These are phyloP conservation scores for Colletes latitarsis DNA, from an alignment of 1,140 invertebrate genomes.

Conservation along the genomic window DNA sequence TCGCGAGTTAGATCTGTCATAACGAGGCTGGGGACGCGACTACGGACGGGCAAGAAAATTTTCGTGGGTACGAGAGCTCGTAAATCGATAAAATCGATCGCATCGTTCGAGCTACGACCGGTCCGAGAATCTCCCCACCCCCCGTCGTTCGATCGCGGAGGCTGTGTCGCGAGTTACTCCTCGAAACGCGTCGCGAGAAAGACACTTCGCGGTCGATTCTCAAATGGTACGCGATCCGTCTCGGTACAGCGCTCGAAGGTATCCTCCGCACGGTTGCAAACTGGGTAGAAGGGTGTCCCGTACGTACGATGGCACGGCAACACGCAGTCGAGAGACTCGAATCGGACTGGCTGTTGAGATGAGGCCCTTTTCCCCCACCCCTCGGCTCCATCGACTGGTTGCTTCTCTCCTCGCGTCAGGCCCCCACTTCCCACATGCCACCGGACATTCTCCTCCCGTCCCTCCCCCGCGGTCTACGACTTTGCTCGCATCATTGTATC, in stretches of 20 bases:
- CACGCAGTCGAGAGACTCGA: conserved; percentile 58
- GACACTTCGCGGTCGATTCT: conserved; percentile 17
- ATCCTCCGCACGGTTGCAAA: conserved; percentile 35
- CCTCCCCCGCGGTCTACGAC: conserved; percentile 20
- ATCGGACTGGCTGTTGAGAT: conserved; percentile 64
- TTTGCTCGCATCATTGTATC: conserved; percentile 47
- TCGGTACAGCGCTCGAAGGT: conserved; percentile 16
- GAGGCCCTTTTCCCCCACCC: conserved; percentile 58
- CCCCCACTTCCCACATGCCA: conserved; percentile 56
- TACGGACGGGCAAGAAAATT: not conserved
- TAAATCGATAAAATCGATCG: not conserved
- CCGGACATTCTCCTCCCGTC: conserved; percentile 56
- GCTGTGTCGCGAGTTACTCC: too few relatives aligned
- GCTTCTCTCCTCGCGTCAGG: conserved; percentile 54
- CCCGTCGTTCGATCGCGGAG: too few relatives aligned
- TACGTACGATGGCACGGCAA: conserved; percentile 49
- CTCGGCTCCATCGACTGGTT: conserved; percentile 48
- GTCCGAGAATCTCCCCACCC: too few relatives aligned
- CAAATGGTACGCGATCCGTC: conserved; percentile 11
- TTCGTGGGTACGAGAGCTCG: not conserved
- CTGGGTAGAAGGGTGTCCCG: conserved; percentile 30
- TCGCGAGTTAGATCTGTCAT: conserved; percentile 14
- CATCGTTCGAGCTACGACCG: not conserved
- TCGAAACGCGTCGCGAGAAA: too few relatives aligned
- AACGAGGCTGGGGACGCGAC: not conserved